These are phyloP conservation scores for Coleophora deauratella DNA, from an alignment of 2,888 invertebrate species.

Conservation along the genomic window DNA sequence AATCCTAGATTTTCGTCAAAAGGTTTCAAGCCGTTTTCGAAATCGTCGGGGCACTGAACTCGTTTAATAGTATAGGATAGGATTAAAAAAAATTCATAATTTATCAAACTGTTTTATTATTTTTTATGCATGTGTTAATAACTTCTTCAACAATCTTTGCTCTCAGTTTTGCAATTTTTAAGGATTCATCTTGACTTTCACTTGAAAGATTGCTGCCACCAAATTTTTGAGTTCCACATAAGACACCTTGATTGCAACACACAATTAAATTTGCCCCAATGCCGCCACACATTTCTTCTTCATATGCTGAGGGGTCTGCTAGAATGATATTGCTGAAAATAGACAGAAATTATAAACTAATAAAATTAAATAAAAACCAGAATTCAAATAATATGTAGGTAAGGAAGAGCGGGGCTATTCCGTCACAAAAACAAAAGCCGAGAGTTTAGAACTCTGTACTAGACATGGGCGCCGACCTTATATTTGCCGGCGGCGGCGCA, in stretches of 20 bases:
- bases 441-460: neutral
- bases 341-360: neutral
- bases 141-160: constrained; percentile 64
- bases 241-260: constrained; percentile 76
- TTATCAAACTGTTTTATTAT: constrained; percentile 16
- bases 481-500: too few relatives aligned
- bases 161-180: constrained; percentile 75
- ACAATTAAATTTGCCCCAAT: constrained; percentile 75
- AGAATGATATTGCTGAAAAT: constrained; percentile 74
- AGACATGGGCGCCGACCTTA: too few relatives aligned
- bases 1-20: too few relatives aligned
- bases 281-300: constrained; percentile 84
- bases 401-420: too few relatives aligned
- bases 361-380: neutral
- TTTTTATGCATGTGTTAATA: constrained; percentile 45
- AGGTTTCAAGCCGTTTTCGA: too few relatives aligned
- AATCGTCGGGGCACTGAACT: too few relatives aligned
- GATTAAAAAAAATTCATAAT: too few relatives aligned
- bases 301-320: constrained; percentile 88
- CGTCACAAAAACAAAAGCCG: too few relatives aligned
- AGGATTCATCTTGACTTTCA: constrained; percentile 72
- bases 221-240: constrained; percentile 83
- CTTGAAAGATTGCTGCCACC: constrained; percentile 79
- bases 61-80: too few relatives aligned
- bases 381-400: neutral